These are phyloP conservation scores for Oriolus oriolus DNA, from an alignment of 2,113 vertebrate genomes.

Conservation along the genomic window DNA sequence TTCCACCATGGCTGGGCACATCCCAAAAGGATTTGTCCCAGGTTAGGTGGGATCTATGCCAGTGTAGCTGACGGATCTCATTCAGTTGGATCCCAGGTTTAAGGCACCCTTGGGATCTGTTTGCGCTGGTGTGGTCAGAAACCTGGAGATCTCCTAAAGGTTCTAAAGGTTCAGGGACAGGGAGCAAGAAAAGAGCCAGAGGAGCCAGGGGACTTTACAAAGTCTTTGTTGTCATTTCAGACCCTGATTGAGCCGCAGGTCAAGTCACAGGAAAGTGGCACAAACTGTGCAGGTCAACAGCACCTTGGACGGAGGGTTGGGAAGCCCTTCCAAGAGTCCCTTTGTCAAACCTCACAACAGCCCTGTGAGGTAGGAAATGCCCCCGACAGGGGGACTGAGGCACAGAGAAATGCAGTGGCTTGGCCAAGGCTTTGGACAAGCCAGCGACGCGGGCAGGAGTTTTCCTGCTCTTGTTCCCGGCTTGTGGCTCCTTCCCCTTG, in stretches of 20 bases:
- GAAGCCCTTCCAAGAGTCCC: constrained; percentile 8
- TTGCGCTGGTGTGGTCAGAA: not conserved
- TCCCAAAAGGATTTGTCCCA: not conserved
- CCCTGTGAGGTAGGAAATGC: constrained; percentile 56
- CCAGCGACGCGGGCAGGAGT: not conserved
- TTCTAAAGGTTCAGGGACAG: not conserved
- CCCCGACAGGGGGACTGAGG: constrained; percentile 3
- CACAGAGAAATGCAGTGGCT: constrained; percentile 20
- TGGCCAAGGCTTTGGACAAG: not conserved
- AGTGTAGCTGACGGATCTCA: rapidly evolving
- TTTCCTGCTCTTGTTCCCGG: not conserved
- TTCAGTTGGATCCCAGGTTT: not conserved
- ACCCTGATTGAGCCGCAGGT: constrained; percentile 1
- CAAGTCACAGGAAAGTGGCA: constrained; percentile 54
- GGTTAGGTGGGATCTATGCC: not conserved
- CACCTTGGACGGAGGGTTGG: constrained; percentile 43
- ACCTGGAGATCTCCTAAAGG: not conserved
- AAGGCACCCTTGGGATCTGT: not conserved
- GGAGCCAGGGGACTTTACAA: not conserved
- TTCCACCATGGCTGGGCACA: no score
- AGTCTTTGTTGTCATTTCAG: constrained; percentile 32
- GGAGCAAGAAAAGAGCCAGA: not conserved
- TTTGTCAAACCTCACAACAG: constrained; percentile 51
- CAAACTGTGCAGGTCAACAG: constrained; percentile 34
- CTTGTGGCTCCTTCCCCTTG: not conserved